A percentile compares a stretch with the other conserved stretches of the same genome.
These are phyloP conservation scores for Momotus momota DNA, from an alignment of 2,797 vertebrate genomes.

Conservation along the genomic window DNA sequence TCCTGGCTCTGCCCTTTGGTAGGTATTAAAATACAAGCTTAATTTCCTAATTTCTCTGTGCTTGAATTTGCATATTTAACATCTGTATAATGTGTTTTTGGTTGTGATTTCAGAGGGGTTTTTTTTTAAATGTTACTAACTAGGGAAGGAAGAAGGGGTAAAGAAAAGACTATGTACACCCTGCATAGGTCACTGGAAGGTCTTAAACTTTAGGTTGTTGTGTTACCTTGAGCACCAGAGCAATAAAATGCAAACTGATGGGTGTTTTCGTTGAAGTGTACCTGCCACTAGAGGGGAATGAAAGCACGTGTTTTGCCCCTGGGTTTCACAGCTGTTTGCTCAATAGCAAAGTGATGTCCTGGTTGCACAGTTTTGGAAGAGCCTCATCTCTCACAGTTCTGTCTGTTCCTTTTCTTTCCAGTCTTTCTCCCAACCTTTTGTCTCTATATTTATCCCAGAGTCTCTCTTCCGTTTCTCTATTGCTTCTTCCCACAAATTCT, in stretches of 20 bases:
- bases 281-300: conserved; percentile 68
- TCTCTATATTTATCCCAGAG: not conserved
- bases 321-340: not conserved
- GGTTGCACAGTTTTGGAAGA: not conserved
- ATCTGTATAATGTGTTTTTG: not conserved
- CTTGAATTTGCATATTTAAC: not conserved
- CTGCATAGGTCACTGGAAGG: not conserved
- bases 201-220: not conserved
- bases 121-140: not conserved
- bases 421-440: not conserved
- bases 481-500: not conserved
- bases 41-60: not conserved
- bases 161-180: not conserved
- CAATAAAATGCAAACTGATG: not conserved
- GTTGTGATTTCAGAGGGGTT: not conserved
- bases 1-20: not conserved
- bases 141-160: not conserved
- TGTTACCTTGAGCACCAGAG: not conserved
- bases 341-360: not conserved
- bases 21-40: not conserved
- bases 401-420: not conserved
- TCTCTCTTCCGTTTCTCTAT: not conserved
- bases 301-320: not conserved
- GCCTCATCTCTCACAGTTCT: not conserved
- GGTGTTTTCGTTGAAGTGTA: not conserved